Evolutionary conservation across 2,888 invertebrate genomes (phyloP).

Genomic region (Epistrophe grossulariae): DNA sequence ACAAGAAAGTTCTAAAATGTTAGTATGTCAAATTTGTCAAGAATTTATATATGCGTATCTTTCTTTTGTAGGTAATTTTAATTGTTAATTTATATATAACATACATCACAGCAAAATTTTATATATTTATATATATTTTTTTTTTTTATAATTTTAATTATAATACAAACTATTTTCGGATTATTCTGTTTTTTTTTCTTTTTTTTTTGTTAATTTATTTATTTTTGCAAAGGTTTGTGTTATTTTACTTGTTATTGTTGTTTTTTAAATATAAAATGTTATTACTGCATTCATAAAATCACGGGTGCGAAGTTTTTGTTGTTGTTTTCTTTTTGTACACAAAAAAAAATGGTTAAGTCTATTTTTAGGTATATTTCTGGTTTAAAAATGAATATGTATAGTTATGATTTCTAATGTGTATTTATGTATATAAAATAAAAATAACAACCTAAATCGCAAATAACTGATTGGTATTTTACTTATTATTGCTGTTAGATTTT

Average conservation of each 20-base stretch:
- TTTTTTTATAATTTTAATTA: constrained; percentile 55
- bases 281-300: constrained; percentile 43
- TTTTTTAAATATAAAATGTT: constrained; percentile 42
- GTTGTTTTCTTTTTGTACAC: neutral
- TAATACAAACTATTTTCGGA: constrained; percentile 77
- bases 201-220: constrained; percentile 71
- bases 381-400: neutral
- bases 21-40: constrained; percentile 46
- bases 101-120: constrained; percentile 84
- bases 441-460: constrained; percentile 39
- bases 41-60: constrained; percentile 54
- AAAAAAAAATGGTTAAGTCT: constrained; percentile 15
- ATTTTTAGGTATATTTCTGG: neutral
- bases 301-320: constrained; percentile 56
- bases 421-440: neutral
- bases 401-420: neutral
- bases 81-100: constrained; percentile 81
- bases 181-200: constrained; percentile 74
- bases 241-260: constrained; percentile 40
- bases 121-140: constrained; percentile 79
- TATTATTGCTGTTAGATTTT: constrained; percentile 25
- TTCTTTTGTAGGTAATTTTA: constrained; percentile 77
- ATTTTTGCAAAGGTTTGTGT: constrained; percentile 41
- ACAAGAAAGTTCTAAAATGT: constrained; percentile 28
- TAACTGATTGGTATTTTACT: neutral